These are phyloP conservation scores for Ceratitis capitata DNA, from an alignment of 1,140 invertebrate genomes.

Conservation along the genomic window DNA sequence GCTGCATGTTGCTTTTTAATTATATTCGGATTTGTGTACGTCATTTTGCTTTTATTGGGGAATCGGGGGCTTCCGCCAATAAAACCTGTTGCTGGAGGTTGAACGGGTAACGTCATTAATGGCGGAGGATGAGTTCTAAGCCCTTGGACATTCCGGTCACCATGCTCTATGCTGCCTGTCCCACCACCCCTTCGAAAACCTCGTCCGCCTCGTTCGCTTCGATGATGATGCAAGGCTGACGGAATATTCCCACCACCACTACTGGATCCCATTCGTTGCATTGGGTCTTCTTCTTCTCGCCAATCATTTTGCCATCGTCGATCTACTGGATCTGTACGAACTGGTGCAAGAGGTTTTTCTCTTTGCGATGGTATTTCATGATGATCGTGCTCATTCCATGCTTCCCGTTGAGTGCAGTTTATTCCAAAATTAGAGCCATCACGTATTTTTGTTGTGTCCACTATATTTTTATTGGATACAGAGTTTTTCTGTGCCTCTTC, in stretches of 20 bases:
- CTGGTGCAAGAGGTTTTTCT: slow-evolving; percentile 48
- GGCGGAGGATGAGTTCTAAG: slow-evolving; percentile 57
- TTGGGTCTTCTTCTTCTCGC: slow-evolving; percentile 54
- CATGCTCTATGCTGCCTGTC: slow-evolving; percentile 42
- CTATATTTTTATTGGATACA: slow-evolving; percentile 44
- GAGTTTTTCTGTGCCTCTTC: slow-evolving; percentile 53
- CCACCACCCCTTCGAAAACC: slow-evolving; percentile 52
- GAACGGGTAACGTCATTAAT: slow-evolving; percentile 58
- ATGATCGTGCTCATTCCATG: slow-evolving; percentile 59
- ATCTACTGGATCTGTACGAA: slow-evolving; percentile 42
- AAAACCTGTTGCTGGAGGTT: slow-evolving; percentile 46
- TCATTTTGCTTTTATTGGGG: slow-evolving; percentile 55
- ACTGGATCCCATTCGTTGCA: background rate
- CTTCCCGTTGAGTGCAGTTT: slow-evolving; percentile 2
- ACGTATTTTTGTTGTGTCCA: slow-evolving; percentile 45
- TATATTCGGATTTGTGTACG: slow-evolving; percentile 51
- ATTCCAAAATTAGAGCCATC: slow-evolving; percentile 45
- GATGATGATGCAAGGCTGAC: slow-evolving; percentile 46
- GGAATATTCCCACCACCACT: slow-evolving; percentile 8
- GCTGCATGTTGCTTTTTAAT: slow-evolving; percentile 45
- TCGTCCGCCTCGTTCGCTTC: slow-evolving; percentile 51
- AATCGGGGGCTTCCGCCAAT: slow-evolving; percentile 51
- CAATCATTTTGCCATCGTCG: slow-evolving; percentile 49
- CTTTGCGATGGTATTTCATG: slow-evolving; percentile 50
- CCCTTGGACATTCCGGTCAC: slow-evolving; percentile 45